Percentiles rank a stretch among this genome's conserved stretches.
These are phyloP conservation scores for Aethes cnicana DNA, from an alignment of 2,888 invertebrate species.

Conservation along the genomic window DNA sequence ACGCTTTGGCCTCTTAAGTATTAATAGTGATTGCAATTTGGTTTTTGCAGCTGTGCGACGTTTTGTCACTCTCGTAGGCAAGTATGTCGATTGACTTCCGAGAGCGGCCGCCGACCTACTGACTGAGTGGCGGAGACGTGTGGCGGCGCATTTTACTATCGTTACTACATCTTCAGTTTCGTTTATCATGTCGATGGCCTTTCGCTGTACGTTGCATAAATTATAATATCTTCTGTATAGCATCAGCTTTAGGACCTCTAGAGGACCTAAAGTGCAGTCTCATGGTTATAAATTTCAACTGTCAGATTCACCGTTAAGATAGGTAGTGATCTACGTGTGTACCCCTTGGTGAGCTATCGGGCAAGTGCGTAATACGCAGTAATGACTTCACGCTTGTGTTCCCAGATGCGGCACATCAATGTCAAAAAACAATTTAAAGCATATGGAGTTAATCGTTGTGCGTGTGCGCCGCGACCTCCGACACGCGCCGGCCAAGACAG, in stretches of 20 bases:
- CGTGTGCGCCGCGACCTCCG: constrained; percentile 52
- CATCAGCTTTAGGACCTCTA: constrained; percentile 22
- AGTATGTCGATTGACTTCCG: constrained; percentile 63
- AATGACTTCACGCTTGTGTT: constrained; percentile 31
- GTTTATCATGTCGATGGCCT: constrained; percentile 11
- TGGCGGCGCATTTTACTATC: constrained; percentile 58
- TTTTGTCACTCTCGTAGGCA: constrained; percentile 64
- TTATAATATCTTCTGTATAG: constrained; percentile 16
- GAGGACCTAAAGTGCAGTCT: constrained; percentile 26
- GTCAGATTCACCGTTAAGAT: constrained; percentile 22
- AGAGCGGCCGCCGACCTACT: constrained; percentile 56
- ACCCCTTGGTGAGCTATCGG: constrained; percentile 20
- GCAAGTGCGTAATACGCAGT: constrained; percentile 28
- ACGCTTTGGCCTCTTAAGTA: constrained; percentile 28
- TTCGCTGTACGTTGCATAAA: constrained; percentile 11
- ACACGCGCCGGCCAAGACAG: constrained; percentile 38
- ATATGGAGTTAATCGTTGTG: constrained; percentile 43
- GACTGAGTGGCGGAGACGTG: constrained; percentile 50
- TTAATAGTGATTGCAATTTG: constrained; percentile 45
- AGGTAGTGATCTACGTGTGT: constrained; percentile 22
- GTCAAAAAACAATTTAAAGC: constrained; percentile 47
- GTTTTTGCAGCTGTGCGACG: constrained; percentile 48
- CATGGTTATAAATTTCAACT: constrained; percentile 30
- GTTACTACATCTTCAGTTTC: constrained; percentile 38
- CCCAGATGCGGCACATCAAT: constrained; percentile 48